Evolutionary conservation across 2,888 invertebrate genomes (phyloP).

Genomic region (Cosmia trapezina): DNA sequence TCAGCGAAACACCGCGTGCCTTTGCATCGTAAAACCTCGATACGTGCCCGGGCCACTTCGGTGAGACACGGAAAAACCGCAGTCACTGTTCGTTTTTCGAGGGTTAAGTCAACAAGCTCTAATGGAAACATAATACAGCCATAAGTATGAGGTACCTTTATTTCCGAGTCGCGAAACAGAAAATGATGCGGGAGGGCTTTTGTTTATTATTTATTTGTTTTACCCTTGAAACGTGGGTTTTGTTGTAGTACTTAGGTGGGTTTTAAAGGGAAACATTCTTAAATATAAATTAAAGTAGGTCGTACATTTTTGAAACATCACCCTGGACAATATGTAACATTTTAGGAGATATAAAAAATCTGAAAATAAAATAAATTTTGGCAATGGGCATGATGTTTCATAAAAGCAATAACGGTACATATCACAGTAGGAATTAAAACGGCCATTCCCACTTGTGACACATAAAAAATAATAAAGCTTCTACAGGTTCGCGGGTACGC

Average conservation of each 20-base stretch:
- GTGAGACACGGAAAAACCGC: conserved; percentile 69
- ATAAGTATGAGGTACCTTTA: conserved; percentile 75
- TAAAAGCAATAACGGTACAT: conserved; percentile 58
- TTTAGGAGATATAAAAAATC: conserved; percentile 33
- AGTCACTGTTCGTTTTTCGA: conserved; percentile 74
- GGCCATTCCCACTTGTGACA: conserved; percentile 54
- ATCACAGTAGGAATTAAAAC: conserved; percentile 57
- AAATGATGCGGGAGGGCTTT: conserved; percentile 80
- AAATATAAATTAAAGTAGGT: conserved; percentile 4
- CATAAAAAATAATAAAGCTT: conserved; percentile 68
- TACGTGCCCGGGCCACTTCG: conserved; percentile 70
- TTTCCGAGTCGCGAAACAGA: conserved; percentile 79
- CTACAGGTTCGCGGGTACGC: conserved; percentile 56
- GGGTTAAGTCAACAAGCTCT: conserved; percentile 84
- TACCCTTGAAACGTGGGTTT: conserved; percentile 73
- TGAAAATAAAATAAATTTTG: conserved; percentile 30
- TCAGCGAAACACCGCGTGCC: conserved; percentile 74
- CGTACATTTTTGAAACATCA: background rate
- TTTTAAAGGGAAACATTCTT: conserved; percentile 18
- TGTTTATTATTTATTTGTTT: conserved; percentile 80
- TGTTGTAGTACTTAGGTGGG: conserved; percentile 60
- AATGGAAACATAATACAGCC: conserved; percentile 85
- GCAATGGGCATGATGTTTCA: conserved; percentile 37
- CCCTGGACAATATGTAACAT: conserved; percentile 15
- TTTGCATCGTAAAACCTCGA: conserved; percentile 80